Conservation (phyloP, 2,888 invertebrate genomes). For the Acleris literana region DNA sequence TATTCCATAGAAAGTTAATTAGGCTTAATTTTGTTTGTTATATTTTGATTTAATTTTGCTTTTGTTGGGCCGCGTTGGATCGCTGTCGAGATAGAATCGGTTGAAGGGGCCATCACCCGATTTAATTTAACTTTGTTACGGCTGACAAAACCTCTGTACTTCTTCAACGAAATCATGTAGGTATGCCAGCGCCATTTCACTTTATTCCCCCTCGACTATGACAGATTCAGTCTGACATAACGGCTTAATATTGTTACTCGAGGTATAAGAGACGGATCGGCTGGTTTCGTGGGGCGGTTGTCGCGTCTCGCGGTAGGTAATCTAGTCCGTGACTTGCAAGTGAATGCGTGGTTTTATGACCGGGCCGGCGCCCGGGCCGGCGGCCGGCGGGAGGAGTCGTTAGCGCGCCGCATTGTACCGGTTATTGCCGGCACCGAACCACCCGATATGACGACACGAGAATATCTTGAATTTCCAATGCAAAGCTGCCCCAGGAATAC, state of each 20-base stretch:
- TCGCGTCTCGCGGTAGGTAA: slow-evolving; percentile 71
- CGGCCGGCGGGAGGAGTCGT: slow-evolving; percentile 55
- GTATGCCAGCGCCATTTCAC: no score
- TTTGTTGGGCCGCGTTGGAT: slow-evolving; percentile 9
- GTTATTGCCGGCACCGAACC: slow-evolving; percentile 52
- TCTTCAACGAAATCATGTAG: no score
- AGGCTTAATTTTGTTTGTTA: slow-evolving; percentile 41
- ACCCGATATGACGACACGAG: slow-evolving; percentile 37
- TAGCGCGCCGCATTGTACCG: slow-evolving; percentile 56
- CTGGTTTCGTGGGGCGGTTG: slow-evolving; percentile 65
- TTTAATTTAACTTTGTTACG: slow-evolving; percentile 7
- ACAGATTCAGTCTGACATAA: background rate
- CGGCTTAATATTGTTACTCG: slow-evolving; percentile 36
- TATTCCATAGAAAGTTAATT: slow-evolving; percentile 44
- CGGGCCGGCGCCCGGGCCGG: slow-evolving; percentile 41
- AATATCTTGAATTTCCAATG: slow-evolving; percentile 33
- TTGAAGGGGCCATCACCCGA: slow-evolving; percentile 7
- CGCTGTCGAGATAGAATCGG: slow-evolving; percentile 3
- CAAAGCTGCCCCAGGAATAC: slow-evolving; percentile 3
- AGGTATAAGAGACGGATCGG: slow-evolving; percentile 48
- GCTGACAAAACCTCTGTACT: background rate
- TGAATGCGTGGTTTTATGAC: slow-evolving; percentile 78
- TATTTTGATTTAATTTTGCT: slow-evolving; percentile 31
- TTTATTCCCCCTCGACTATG: no score
- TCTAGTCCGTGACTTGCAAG: slow-evolving; percentile 82